Percentiles rank a stretch among this genome's conserved stretches.
Conservation (phyloP, 2,888 invertebrate species). For the Thera britannica region DNA sequence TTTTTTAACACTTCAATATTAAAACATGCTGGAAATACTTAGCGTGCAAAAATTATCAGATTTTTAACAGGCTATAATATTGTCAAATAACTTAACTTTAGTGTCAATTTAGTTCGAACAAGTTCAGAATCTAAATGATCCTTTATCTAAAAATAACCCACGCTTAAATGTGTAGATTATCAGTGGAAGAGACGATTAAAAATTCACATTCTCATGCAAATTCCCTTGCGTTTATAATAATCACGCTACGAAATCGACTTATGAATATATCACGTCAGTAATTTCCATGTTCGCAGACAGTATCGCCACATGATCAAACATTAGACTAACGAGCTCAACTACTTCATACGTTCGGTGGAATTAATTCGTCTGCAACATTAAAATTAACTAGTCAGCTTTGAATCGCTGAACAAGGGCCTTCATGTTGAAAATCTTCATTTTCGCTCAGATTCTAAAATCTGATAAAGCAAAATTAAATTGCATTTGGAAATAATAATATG, state of each 20-base stretch:
- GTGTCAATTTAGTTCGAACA: background rate
- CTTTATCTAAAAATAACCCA: background rate
- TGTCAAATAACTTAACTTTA: too few species aligned
- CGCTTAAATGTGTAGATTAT: background rate
- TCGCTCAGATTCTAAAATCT: slow-evolving; percentile 14
- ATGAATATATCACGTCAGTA: slow-evolving; percentile 48
- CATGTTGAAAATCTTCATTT: slow-evolving; percentile 15
- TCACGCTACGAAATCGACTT: slow-evolving; percentile 16
- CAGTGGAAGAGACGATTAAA: background rate
- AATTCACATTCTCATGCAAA: background rate
- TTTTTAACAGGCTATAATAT: background rate
- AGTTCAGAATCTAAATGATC: background rate
- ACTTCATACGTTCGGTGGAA: slow-evolving; percentile 57
- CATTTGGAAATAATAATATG: background rate
- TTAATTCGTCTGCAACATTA: slow-evolving; percentile 47
- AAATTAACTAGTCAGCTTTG: slow-evolving; percentile 38
- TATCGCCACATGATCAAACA: slow-evolving; percentile 56
- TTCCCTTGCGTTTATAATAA: slow-evolving; percentile 6
- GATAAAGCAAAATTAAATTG: background rate
- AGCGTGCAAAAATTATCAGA: background rate
- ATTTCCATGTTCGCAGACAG: slow-evolving; percentile 61
- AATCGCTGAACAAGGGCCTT: slow-evolving; percentile 30
- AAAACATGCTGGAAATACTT: too few species aligned
- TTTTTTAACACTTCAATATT: too few species aligned
- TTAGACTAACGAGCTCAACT: slow-evolving; percentile 61